These are phyloP conservation scores for Mythimna pallens DNA, from an alignment of 2,888 invertebrate species.

Conservation along the genomic window DNA sequence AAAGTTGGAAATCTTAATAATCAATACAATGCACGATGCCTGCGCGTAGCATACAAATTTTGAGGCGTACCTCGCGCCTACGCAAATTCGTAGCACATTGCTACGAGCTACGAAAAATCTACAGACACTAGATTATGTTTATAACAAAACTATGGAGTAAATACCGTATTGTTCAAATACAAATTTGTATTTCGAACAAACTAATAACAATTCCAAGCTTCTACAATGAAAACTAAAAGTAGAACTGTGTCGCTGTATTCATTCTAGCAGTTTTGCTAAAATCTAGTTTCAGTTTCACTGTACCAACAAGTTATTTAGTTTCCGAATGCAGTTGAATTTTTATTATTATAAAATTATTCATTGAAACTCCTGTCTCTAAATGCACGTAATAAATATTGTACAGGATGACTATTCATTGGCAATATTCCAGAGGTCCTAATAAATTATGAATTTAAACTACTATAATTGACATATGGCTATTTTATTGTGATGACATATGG, in stretches of 20 bases:
- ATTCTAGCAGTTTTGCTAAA: slow-evolving; percentile 44
- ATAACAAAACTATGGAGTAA: background rate
- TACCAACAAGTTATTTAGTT: slow-evolving; percentile 41
- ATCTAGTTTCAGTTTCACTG: slow-evolving; percentile 49
- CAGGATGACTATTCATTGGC: too few relatives aligned
- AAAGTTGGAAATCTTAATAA: background rate
- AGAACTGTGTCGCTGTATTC: slow-evolving; percentile 39
- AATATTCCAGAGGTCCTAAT: too few relatives aligned
- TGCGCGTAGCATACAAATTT: background rate
- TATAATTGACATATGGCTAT: too few relatives aligned
- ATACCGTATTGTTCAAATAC: background rate
- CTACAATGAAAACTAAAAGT: slow-evolving; percentile 32
- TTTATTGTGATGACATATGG: too few relatives aligned
- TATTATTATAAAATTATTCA: background rate
- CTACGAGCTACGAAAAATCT: slow-evolving; percentile 23
- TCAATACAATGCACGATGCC: background rate
- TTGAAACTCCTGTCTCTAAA: background rate
- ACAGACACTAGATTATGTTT: background rate
- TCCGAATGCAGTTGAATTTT: slow-evolving; percentile 29
- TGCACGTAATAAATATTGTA: background rate
- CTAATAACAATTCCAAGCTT: slow-evolving; percentile 22
- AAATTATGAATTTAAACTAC: too few relatives aligned
- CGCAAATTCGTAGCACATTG: slow-evolving; percentile 29
- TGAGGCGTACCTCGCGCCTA: slow-evolving; percentile 25
- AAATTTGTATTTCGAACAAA: slow-evolving; percentile 20